Percentiles rank a stretch among this genome's conserved stretches.
These are phyloP conservation scores for Linyphia triangularis DNA, from an alignment of 2,888 invertebrate genomes.

Conservation along the genomic window DNA sequence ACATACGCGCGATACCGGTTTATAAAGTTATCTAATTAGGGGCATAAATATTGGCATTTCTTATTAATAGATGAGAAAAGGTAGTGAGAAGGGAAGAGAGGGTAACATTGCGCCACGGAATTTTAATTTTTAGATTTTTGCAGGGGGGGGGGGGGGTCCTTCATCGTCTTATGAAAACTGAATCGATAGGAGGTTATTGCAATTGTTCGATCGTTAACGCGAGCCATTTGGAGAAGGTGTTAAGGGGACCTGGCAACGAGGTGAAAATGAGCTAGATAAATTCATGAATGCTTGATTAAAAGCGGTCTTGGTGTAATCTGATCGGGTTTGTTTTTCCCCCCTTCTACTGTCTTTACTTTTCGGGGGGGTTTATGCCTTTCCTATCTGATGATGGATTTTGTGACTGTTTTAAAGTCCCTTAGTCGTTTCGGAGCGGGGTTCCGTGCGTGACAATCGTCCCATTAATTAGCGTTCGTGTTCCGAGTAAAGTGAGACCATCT, in stretches of 20 bases:
- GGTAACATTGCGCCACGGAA: conserved; percentile 14
- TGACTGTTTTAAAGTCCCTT: conserved; percentile 27
- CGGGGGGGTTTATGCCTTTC: conserved; percentile 44
- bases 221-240: conserved; percentile 65
- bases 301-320: conserved; percentile 66
- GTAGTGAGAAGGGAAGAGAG: background rate
- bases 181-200: conserved; percentile 74
- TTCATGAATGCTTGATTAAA: conserved; percentile 75
- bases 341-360: background rate
- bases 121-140: conserved; percentile 74
- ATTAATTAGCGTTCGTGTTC: conserved; percentile 50
- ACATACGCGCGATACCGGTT: conserved; percentile 75
- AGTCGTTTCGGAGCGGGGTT: background rate
- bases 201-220: conserved; percentile 74
- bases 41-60: conserved; percentile 76
- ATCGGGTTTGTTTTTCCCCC: conserved; percentile 67
- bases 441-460: conserved; percentile 46
- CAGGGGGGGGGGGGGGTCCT: background rate
- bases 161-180: conserved; percentile 72
- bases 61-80: conserved; percentile 75
- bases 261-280: conserved; percentile 74
- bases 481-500: conserved; percentile 30
- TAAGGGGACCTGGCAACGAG: conserved; percentile 39
- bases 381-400: conserved; percentile 55
- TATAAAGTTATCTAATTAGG: conserved; percentile 76